phyloP scores from a whole-genome alignment of 1,140 invertebrate genomes.

The Pseudomyrmex sp. region DNA sequence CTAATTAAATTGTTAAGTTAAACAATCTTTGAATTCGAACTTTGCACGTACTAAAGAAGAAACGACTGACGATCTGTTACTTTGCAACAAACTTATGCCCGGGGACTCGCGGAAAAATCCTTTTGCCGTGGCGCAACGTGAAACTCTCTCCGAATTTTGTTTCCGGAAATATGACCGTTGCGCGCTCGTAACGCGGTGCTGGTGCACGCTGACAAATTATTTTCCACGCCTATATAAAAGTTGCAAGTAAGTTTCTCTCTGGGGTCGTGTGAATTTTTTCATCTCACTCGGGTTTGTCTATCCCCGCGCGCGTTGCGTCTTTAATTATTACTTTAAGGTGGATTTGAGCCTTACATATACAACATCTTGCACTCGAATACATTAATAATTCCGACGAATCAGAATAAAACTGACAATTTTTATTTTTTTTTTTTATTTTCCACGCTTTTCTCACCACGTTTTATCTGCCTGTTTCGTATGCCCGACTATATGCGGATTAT shows the following conservation, averaged over 20 bases:
- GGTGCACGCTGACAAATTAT: conserved; percentile 42
- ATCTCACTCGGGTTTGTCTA: conserved; percentile 1
- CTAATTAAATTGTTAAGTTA: conserved; percentile 45
- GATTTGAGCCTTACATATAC: conserved; percentile 4
- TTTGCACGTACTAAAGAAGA: not conserved
- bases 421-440: conserved; percentile 4
- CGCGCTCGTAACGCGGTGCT: not conserved
- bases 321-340: conserved; percentile 31
- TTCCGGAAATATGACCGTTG: conserved; percentile 16
- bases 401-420: conserved; percentile 1
- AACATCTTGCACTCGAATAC: conserved; percentile 5
- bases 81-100: not conserved
- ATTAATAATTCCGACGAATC: conserved; percentile 46
- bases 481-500: conserved; percentile 27
- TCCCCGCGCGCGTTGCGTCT: not conserved
- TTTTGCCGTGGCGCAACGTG: not conserved
- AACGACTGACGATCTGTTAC: not conserved
- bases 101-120: not conserved
- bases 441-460: not conserved
- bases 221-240: conserved; percentile 26
- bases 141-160: conserved; percentile 4
- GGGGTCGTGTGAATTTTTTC: conserved; percentile 22
- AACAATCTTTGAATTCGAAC: conserved; percentile 23
- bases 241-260: conserved; percentile 32
- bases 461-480: not conserved